Evolutionary conservation across 1,140 invertebrate species (phyloP).

Genomic region (Calephelis nemesis): DNA sequence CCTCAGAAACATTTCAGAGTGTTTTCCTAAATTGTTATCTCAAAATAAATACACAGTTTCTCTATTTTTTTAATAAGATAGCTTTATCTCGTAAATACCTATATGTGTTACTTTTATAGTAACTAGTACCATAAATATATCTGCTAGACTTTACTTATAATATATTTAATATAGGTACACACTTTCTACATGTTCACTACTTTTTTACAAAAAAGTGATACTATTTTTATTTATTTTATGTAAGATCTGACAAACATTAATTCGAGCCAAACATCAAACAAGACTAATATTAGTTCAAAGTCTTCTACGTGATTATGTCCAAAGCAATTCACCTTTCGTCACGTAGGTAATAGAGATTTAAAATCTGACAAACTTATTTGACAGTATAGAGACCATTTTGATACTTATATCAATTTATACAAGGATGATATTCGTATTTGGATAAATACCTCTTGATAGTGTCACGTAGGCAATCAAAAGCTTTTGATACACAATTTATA

Average conservation of each 20-base stretch:
- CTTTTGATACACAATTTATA: slow-evolving; percentile 6
- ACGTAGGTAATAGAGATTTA: slow-evolving; percentile 49
- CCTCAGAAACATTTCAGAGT: too few relatives aligned
- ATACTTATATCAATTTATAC: slow-evolving; percentile 11
- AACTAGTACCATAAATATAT: too few relatives aligned
- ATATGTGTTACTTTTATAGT: too few relatives aligned
- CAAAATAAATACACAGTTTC: too few relatives aligned
- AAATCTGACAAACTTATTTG: slow-evolving; percentile 28
- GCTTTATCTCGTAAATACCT: too few relatives aligned
- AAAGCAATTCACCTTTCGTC: slow-evolving; percentile 40
- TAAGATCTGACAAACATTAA: neutral
- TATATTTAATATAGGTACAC: too few relatives aligned
- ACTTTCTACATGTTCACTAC: too few relatives aligned
- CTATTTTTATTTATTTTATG: slow-evolving; percentile 4
- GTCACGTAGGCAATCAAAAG: slow-evolving; percentile 42
- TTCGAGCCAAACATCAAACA: slow-evolving; percentile 12
- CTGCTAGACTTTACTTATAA: too few relatives aligned
- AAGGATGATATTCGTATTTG: slow-evolving; percentile 20
- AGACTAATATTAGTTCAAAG: slow-evolving; percentile 16
- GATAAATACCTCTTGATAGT: slow-evolving; percentile 22
- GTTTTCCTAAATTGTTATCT: too few relatives aligned
- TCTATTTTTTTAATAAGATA: too few relatives aligned
- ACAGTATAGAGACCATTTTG: neutral
- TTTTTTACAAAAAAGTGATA: too few relatives aligned
- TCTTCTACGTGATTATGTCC: slow-evolving; percentile 18